A percentile compares a stretch with the other conserved stretches of the same genome.
Evolutionary conservation across 2,888 invertebrate species (phyloP).

Genomic region (Acanthacorydalis orientalis): DNA sequence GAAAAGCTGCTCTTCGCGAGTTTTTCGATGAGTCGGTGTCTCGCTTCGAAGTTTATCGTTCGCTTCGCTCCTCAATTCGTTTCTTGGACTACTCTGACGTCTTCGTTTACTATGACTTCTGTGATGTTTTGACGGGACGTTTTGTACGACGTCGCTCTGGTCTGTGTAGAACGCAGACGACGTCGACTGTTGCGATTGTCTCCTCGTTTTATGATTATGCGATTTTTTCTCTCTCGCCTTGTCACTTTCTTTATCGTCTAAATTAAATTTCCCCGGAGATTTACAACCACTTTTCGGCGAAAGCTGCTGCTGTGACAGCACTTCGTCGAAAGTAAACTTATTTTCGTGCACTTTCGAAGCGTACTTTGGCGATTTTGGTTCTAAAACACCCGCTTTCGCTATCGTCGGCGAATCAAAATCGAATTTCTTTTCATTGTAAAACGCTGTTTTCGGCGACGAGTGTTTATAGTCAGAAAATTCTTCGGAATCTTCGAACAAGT

Average conservation of each 20-base stretch:
- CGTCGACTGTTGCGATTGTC: not conserved
- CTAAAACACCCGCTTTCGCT: not conserved
- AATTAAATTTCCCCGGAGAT: not conserved
- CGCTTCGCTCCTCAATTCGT: not conserved
- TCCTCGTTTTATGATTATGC: not conserved
- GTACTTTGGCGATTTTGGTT: slow-evolving; percentile 5
- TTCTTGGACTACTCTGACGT: slow-evolving; percentile 1
- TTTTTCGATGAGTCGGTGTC: not conserved
- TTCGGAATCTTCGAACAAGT: not conserved
- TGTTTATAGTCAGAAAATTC: not conserved
- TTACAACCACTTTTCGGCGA: not conserved
- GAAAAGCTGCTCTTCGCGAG: not conserved
- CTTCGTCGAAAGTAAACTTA: slow-evolving; percentile 34
- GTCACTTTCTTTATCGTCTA: not conserved
- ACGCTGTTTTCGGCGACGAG: slow-evolving; percentile 9
- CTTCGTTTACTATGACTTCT: slow-evolving; percentile 1
- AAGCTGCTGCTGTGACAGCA: slow-evolving; percentile 9
- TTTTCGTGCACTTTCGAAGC: slow-evolving; percentile 32
- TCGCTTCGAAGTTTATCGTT: not conserved
- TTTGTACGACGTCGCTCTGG: not conserved
- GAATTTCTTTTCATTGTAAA: slow-evolving; percentile 10
- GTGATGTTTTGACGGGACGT: not conserved
- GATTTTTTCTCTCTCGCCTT: not conserved
- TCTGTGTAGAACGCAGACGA: not conserved
- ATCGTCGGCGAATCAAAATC: slow-evolving; percentile 8